These are phyloP conservation scores for Caenorhabditis sinica DNA, from an alignment of 2,888 invertebrate species.

Conservation along the genomic window DNA sequence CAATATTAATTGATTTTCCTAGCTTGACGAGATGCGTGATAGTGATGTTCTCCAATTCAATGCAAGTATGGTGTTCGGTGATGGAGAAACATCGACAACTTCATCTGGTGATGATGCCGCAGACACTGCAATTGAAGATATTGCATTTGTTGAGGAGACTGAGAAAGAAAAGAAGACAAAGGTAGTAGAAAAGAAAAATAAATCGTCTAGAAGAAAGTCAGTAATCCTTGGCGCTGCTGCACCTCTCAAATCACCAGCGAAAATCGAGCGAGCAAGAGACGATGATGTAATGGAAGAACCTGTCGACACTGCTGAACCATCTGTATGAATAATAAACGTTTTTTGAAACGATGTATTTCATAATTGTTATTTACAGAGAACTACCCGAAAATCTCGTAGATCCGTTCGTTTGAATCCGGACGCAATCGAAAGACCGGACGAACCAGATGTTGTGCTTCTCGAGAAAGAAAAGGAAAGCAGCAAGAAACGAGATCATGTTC, in stretches of 20 bases:
- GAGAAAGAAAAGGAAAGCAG: neutral
- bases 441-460: neutral
- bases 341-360: too few relatives aligned
- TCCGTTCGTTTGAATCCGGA: slow-evolving; percentile 30
- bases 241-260: slow-evolving; percentile 40
- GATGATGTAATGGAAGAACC: neutral
- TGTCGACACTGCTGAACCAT: neutral
- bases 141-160: neutral
- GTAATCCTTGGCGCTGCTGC: slow-evolving; percentile 29
- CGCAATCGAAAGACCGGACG: neutral
- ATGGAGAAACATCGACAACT: neutral
- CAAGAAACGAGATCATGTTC: slow-evolving; percentile 27
- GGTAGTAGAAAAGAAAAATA: neutral
- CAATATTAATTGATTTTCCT: neutral
- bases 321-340: slow-evolving; percentile 16
- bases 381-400: slow-evolving; percentile 24
- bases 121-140: neutral
- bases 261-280: slow-evolving; percentile 33
- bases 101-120: neutral
- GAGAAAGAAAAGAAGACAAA: neutral
- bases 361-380: neutral
- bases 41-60: slow-evolving; percentile 36
- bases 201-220: slow-evolving; percentile 17
- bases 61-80: slow-evolving; percentile 51
- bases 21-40: slow-evolving; percentile 17